Conservation (phyloP, 2,797 vertebrate genomes). For the Anniella stebbinsi region DNA sequence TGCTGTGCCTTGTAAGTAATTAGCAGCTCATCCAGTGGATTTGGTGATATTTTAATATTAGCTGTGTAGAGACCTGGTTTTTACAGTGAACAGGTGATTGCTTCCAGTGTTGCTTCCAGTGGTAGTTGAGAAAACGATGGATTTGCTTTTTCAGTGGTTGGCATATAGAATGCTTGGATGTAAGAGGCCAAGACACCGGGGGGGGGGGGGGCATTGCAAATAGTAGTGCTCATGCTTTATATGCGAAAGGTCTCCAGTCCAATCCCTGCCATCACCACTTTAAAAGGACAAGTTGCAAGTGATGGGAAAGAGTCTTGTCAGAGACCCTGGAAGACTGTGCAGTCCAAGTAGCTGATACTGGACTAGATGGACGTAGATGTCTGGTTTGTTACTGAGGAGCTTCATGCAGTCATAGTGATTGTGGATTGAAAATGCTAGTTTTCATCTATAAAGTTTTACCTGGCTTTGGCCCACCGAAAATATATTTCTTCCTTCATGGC, state of each 20-base stretch:
- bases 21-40: neutral
- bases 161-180: neutral
- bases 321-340: neutral
- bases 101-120: neutral
- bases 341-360: neutral
- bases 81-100: neutral
- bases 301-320: neutral
- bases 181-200: neutral
- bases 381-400: neutral
- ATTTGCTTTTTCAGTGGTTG: neutral
- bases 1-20: slow-evolving; percentile 98
- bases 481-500: too few relatives aligned
- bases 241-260: too few relatives aligned
- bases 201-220: neutral
- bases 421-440: neutral
- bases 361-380: neutral
- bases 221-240: too few relatives aligned
- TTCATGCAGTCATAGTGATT: neutral
- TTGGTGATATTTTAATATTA: accelerated
- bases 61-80: neutral
- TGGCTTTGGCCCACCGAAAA: neutral
- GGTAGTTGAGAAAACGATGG: slow-evolving; percentile 6
- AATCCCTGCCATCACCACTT: neutral
- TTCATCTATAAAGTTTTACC: neutral
- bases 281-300: too few relatives aligned